Evolutionary conservation across 2,113 vertebrate species (phyloP), one percentile per base, ranked within the genome.

Genomic region (Saccopteryx bilineata): DNA sequence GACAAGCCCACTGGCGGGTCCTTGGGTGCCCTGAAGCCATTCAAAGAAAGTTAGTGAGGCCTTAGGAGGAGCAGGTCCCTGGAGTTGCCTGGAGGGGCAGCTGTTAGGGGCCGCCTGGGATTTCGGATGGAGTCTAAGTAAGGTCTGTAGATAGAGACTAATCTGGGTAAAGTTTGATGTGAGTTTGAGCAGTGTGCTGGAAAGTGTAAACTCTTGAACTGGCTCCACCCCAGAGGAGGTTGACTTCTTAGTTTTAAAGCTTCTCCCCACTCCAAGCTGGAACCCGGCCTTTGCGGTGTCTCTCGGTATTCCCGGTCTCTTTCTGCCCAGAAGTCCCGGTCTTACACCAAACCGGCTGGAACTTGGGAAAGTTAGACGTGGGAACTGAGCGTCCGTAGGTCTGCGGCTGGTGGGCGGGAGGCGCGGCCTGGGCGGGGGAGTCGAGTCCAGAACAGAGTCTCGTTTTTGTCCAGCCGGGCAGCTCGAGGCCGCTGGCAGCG

Each of bases 181-280:
- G 69, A 82, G 46, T 60, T 56, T 6, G 89, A 75, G 33, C 28
- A 71, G 12, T 46, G 33, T 71, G 14, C 31, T 52, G 31, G 81
- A 7, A 52, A 60, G 21, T 39, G 56, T 52, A 48, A 97, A 81
- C 58, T 68, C 60, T 14, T 5, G 60, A 65, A 54, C 23, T 1
- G 10, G 72, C 60, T 7, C 15, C 56, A 31, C 9, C 31, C n/a
- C 54, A 23, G 48, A 78, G 54, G 9, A 82, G n/a, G 18, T 7
- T 91, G 69, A 33, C 26, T 19, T 93, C 48, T 71, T 82, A 48
- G n/a, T 75, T 87, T 80, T 66, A 69, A 91, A 87, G 60, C 2
- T 87, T 13, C n/a, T 3, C 10, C 5, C 3, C 52, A 33, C 1
- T 23, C 23, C 76, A 26, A 83, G 28, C 50, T n/a, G 54, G 76